Evolutionary conservation across 2,113 vertebrate species (phyloP).

Genomic region (Tychaedon coryphoeus): DNA sequence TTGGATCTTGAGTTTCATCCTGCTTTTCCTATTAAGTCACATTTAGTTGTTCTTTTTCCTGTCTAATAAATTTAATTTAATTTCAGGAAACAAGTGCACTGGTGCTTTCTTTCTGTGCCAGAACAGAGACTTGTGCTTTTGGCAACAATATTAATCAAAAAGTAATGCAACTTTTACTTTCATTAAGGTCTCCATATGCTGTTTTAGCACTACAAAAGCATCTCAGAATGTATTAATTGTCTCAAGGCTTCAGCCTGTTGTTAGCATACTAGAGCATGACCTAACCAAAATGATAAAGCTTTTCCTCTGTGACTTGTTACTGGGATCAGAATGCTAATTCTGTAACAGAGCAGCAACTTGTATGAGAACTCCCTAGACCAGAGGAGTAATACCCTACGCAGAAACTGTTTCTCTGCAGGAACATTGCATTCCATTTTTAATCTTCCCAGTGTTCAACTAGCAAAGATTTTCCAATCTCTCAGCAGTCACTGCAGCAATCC

Average conservation of each 20-base stretch:
- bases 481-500: background rate
- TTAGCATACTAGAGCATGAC: background rate
- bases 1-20: background rate
- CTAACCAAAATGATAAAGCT: background rate
- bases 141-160: constrained; percentile 1
- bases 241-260: background rate
- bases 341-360: background rate
- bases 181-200: background rate
- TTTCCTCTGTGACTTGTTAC: background rate
- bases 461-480: background rate
- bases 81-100: background rate
- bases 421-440: background rate
- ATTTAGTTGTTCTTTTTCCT: background rate
- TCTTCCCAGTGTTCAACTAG: background rate
- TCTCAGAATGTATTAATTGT: background rate
- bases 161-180: background rate
- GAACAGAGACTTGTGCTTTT: background rate
- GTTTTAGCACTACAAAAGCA: background rate
- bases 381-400: background rate
- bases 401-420: background rate
- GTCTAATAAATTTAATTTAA: constrained; percentile 3
- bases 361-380: background rate
- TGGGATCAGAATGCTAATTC: background rate
- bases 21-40: background rate
- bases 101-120: background rate